Percentiles rank a stretch among this genome's conserved stretches.
Evolutionary conservation across 1,140 invertebrate species (phyloP).

Genomic region (Aporrectodea caliginosa): DNA sequence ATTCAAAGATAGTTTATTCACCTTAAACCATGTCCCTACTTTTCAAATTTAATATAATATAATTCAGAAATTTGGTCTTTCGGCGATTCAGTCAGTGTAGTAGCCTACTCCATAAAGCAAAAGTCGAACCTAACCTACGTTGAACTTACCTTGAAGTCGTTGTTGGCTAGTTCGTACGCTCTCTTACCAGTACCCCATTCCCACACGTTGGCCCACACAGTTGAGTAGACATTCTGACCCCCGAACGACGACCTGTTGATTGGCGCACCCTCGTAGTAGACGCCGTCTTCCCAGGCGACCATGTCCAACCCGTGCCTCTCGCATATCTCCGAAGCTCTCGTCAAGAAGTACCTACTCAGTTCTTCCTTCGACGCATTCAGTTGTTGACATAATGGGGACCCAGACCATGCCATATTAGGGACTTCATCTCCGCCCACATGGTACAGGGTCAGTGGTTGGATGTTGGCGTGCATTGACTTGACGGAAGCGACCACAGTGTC

Average conservation of each 20-base stretch:
- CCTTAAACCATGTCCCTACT: no score
- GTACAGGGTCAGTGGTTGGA: conserved; percentile 41
- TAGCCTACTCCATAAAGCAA: no score
- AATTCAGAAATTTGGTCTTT: no score
- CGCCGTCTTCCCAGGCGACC: conserved; percentile 48
- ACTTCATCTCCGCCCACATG: conserved; percentile 50
- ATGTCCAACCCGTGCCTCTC: conserved; percentile 35
- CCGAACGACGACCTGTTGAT: neutral
- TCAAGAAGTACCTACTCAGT: conserved; percentile 38
- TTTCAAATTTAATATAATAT: no score
- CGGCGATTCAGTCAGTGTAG: no score
- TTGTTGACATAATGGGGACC: conserved; percentile 39
- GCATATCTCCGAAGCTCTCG: conserved; percentile 35
- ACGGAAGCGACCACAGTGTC: conserved; percentile 13
- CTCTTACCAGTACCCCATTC: conserved; percentile 42
- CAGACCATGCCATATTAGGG: conserved; percentile 40
- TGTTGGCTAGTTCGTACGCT: conserved; percentile 46
- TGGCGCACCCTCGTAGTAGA: neutral
- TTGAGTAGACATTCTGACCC: conserved; percentile 35
- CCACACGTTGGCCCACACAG: conserved; percentile 49
- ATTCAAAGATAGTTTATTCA: no score
- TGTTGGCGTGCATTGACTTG: conserved; percentile 26
- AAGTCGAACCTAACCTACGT: no score
- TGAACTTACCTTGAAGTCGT: conserved; percentile 51
- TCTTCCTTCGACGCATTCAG: neutral